These are phyloP conservation scores for Sprattus sprattus DNA, from an alignment of 2,113 vertebrate species.

Conservation along the genomic window DNA sequence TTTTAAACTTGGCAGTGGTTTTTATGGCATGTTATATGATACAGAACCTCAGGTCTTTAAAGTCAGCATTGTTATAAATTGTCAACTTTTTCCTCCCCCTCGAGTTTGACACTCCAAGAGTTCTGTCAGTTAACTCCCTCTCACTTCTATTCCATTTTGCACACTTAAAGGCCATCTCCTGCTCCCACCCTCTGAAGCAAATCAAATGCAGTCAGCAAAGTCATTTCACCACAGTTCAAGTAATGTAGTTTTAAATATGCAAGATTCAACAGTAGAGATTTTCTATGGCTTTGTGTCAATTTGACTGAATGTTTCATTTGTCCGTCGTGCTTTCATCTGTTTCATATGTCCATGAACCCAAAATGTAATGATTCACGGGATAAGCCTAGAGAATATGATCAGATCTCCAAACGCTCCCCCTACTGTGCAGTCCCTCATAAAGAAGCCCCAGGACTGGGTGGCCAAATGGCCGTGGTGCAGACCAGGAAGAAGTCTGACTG, in stretches of 20 bases:
- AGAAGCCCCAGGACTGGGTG: neutral
- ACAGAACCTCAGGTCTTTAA: neutral
- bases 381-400: neutral
- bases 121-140: neutral
- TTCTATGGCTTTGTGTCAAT: too few relatives aligned
- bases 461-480: neutral
- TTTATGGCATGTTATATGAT: neutral
- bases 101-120: neutral
- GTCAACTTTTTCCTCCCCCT: neutral
- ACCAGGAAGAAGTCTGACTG: neutral
- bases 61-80: neutral
- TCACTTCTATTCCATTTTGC: neutral
- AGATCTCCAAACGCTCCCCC: neutral
- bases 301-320: neutral
- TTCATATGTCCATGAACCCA: neutral
- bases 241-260: neutral
- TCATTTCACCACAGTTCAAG: neutral
- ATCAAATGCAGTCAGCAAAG: neutral
- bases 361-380: neutral
- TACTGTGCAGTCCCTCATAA: neutral
- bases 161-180: neutral
- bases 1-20: neutral
- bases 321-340: too few relatives aligned
- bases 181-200: neutral
- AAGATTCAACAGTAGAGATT: neutral